Evolutionary conservation across 53 echinoderm and acorn worm species (phyloP).

Genomic region (Hippasteria phrygiana): DNA sequence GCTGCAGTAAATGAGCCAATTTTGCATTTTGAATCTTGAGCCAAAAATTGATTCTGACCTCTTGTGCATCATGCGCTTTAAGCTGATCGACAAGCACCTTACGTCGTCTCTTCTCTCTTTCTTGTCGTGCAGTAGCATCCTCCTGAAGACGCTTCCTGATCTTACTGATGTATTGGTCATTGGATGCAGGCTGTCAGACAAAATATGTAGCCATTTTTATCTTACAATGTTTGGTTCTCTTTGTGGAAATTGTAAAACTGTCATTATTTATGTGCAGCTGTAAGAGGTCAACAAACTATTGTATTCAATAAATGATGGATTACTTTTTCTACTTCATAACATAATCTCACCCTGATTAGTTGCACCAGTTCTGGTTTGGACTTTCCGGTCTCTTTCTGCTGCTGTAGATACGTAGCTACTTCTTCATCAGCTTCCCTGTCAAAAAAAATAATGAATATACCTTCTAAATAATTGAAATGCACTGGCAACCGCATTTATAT

Average conservation of each 20-base stretch:
- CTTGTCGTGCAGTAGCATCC: conserved; percentile 89
- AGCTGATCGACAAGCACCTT: conserved; percentile 98
- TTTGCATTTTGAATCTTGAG: neutral
- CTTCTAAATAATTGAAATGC: too few species aligned
- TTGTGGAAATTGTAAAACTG: neutral
- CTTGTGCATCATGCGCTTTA: conserved; percentile 93
- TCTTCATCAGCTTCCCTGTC: conserved; percentile 92
- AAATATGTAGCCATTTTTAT: too few species aligned
- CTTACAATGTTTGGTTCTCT: neutral
- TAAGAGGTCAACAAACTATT: too few species aligned
- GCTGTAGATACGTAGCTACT: conserved; percentile 79
- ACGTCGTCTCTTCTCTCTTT: conserved; percentile 90
- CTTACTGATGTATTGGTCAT: conserved; percentile 97
- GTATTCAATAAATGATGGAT: too few species aligned
- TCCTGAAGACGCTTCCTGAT: conserved; percentile 95
- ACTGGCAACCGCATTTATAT: too few species aligned
- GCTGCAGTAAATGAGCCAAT: too few species aligned
- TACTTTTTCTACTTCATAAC: too few species aligned
- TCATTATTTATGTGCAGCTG: too few species aligned
- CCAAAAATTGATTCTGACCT: conserved; percentile 61
- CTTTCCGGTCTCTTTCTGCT: conserved; percentile 48
- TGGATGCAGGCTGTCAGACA: conserved; percentile 79
- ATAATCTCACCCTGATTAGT: conserved; percentile 19
- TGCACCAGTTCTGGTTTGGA: conserved; percentile 48
- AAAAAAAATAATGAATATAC: too few species aligned